Evolutionary conservation across 2,113 vertebrate species (phyloP).

Genomic region (Galeopterus variegatus): DNA sequence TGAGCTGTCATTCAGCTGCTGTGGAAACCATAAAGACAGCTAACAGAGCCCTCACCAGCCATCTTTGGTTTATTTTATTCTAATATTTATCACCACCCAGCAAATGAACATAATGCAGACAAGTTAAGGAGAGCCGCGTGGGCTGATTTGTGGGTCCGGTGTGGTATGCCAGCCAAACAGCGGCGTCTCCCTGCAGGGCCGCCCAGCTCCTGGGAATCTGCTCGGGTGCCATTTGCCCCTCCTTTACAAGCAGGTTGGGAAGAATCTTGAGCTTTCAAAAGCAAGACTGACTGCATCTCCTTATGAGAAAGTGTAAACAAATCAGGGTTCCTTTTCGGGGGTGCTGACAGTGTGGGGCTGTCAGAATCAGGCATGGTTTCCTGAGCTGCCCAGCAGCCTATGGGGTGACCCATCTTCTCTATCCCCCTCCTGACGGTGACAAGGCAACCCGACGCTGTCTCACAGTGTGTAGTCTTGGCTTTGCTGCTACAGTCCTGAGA

Average conservation of each 20-base stretch:
- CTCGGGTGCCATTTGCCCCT: constrained; percentile 82
- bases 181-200: constrained; percentile 79
- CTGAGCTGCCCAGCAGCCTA: neutral
- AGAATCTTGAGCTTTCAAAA: neutral
- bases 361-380: neutral
- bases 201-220: constrained; percentile 81
- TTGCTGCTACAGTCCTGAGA: neutral
- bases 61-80: constrained; percentile 92
- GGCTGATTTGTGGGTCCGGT: constrained; percentile 88
- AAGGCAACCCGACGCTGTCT: neutral
- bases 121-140: constrained; percentile 86
- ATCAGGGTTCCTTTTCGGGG: neutral
- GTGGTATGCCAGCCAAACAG: constrained; percentile 86
- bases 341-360: accelerated
- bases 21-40: constrained; percentile 92
- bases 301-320: neutral
- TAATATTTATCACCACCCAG: constrained; percentile 93
- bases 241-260: constrained; percentile 74
- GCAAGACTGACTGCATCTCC: neutral
- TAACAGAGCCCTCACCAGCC: constrained; percentile 91
- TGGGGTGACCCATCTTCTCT: neutral
- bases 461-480: neutral
- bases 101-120: constrained; percentile 92
- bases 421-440: accelerated
- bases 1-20: constrained; percentile 93